Evolutionary conservation across 2,888 invertebrate species (phyloP), one percentile per base, ranked within the genome.

Genomic region (Tinea semifulvella): DNA sequence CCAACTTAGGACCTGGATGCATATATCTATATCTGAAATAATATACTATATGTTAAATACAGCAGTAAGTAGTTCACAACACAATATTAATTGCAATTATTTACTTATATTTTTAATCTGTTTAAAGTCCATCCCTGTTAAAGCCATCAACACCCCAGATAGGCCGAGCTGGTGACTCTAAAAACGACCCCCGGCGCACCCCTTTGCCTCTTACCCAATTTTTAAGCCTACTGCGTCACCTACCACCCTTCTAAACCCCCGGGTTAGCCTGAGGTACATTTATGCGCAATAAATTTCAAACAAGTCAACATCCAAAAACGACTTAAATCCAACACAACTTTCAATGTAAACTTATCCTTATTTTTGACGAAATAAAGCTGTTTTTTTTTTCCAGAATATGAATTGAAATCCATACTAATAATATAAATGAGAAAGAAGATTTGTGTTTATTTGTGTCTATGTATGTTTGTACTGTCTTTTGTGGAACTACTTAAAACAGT

Each of bases 261-360:
- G 74, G 75, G 77, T 79, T 80, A 79, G 79, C 76, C 72, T 61
- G 75, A 75, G 77, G 70, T 79, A 77, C 80, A 77, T 79, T 80
- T 80, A 80, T 79, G 79, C 77, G 73, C 79, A 77, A 80, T 80
- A 80, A 80, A 80, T 80, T 80, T 79, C 76, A 75, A 76, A 76
- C 74, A 68, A 68, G 65, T 54, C 57, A 62, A 61, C 63, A 61
- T 59, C 58, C 54, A 65, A 63, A 70, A 77, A 76, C 65, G 70
- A 60, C 69, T 55, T 62, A 61, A 71, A 58, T 62, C 52, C 69
- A 47, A 39, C 43, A 27, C 38, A 46, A 2, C 4, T 40, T 19
- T 18, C 40, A 14, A 45, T 25, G 45, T 48, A 47, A 75, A 67
- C 60, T 49, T 47, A 43, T 44, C 57, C 65, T 53, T 49, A 68